These are phyloP conservation scores for Drosophila tripunctata DNA, from an alignment of 2,888 invertebrate genomes.

Conservation along the genomic window DNA sequence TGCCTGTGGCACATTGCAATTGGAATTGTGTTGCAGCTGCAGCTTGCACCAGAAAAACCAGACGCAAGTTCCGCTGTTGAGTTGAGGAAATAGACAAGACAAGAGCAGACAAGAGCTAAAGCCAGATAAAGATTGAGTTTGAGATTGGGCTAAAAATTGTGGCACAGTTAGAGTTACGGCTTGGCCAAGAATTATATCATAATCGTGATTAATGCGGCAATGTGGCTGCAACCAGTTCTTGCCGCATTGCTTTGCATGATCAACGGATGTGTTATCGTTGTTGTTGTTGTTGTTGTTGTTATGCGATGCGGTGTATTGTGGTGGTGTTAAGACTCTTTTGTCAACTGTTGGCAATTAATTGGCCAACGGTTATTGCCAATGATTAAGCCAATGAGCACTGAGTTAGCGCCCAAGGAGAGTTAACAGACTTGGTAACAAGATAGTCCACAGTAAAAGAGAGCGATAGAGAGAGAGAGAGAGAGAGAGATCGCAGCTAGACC, in stretches of 20 bases:
- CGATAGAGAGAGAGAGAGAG: not conserved
- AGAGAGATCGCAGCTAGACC: slow-evolving; percentile 40
- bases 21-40: slow-evolving; percentile 49
- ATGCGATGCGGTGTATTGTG: too few relatives aligned
- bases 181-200: slow-evolving; percentile 69
- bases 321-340: slow-evolving; percentile 22
- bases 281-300: slow-evolving; percentile 7
- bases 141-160: slow-evolving; percentile 9
- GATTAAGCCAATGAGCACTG: slow-evolving; percentile 62
- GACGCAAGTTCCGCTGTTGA: slow-evolving; percentile 38
- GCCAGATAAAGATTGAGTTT: slow-evolving; percentile 31
- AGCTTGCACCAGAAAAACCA: slow-evolving; percentile 45
- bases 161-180: slow-evolving; percentile 47
- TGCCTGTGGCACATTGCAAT: slow-evolving; percentile 5
- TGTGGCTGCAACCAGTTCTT: slow-evolving; percentile 41
- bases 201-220: slow-evolving; percentile 43
- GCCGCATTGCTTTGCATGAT: slow-evolving; percentile 47
- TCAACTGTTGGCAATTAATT: slow-evolving; percentile 51
- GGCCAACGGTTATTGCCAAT: slow-evolving; percentile 69
- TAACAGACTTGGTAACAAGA: slow-evolving; percentile 14
- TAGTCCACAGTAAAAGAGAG: not conserved
- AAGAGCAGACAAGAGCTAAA: slow-evolving; percentile 9
- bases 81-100: slow-evolving; percentile 40
- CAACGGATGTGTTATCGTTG: slow-evolving; percentile 56
- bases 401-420: slow-evolving; percentile 39